phyloP scores from a whole-genome alignment of 2,888 invertebrate species.

The Pandemis corylana region DNA sequence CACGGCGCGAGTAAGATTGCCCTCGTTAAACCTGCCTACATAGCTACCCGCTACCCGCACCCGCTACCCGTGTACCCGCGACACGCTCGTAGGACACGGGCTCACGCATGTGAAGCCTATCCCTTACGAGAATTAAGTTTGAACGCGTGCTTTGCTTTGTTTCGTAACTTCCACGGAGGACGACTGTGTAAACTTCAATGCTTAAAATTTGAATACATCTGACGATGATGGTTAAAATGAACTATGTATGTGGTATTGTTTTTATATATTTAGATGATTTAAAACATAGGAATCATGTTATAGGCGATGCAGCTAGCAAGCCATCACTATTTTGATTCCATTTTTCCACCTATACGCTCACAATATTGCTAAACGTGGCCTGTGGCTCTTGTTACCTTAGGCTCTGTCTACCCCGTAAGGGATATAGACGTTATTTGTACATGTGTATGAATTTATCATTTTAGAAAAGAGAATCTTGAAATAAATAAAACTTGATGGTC shows the following conservation, averaged over 20 bases:
- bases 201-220: neutral
- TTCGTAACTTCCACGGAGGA: conserved; percentile 1
- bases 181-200: neutral
- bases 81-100: neutral
- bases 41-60: neutral
- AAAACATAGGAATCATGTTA: no score
- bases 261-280: no score
- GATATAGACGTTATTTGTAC: no score
- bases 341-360: no score
- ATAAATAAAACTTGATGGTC: no score
- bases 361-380: no score
- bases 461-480: no score
- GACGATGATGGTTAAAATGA: neutral
- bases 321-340: no score
- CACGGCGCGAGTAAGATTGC: conserved; percentile 74
- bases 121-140: conserved; percentile 15
- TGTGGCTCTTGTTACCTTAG: no score
- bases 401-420: no score
- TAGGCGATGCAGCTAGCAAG: no score
- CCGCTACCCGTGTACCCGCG: neutral
- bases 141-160: conserved; percentile 21
- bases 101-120: conserved; percentile 1
- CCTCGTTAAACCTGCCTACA: conserved; percentile 68
- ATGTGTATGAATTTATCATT: no score
- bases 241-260: neutral